Conservation (phyloP, 2,113 vertebrate species). For the Macquaria ambigua region DNA sequence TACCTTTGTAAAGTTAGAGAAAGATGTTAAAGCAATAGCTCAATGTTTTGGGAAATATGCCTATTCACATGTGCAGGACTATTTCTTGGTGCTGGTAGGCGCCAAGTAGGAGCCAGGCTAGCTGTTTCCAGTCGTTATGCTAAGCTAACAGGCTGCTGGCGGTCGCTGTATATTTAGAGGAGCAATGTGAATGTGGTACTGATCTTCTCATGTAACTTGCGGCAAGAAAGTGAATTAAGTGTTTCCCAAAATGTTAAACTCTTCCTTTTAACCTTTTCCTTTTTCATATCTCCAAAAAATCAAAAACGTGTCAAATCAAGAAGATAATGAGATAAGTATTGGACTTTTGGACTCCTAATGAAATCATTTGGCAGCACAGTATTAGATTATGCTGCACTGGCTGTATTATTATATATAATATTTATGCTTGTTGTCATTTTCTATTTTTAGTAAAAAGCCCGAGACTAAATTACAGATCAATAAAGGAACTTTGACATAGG, state of each 20-base stretch:
- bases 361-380: neutral
- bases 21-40: neutral
- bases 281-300: neutral
- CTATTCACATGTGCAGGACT: neutral
- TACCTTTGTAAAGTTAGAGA: neutral
- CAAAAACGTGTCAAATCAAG: neutral
- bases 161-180: neutral
- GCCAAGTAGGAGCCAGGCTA: neutral
- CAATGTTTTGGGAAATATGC: neutral
- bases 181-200: no score
- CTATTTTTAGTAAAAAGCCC: neutral
- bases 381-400: neutral
- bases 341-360: neutral
- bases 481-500: neutral
- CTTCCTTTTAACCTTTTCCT: neutral
- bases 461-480: neutral
- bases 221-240: no score
- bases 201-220: no score
- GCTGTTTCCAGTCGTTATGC: neutral
- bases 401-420: no score
- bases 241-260: neutral
- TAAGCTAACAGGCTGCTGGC: neutral
- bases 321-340: neutral
- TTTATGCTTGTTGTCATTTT: neutral
- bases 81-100: neutral